Percentiles rank a stretch among this genome's conserved stretches.
phyloP scores from a whole-genome alignment of 2,888 invertebrate genomes.

The Dermolepida albohirtum region DNA sequence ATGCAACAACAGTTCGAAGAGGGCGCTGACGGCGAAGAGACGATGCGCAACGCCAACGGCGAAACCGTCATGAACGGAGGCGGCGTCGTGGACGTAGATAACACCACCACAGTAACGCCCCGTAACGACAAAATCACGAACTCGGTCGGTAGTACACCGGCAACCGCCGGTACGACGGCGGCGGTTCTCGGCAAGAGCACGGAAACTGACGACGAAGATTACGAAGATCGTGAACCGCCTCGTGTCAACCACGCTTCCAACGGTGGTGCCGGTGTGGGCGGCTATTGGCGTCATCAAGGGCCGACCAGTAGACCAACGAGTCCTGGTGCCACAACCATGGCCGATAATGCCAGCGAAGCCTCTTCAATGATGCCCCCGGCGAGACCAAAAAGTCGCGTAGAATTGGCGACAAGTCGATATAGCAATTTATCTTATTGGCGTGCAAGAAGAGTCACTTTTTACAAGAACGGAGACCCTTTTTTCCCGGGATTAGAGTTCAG shows the following conservation, averaged over 20 bases:
- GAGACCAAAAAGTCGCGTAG: constrained; percentile 67
- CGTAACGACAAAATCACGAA: constrained; percentile 59
- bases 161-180: constrained; percentile 53
- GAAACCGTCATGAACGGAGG: constrained; percentile 55
- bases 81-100: constrained; percentile 65
- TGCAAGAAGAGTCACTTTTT: constrained; percentile 88
- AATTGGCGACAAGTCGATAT: constrained; percentile 73
- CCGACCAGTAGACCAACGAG: constrained; percentile 68
- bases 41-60: constrained; percentile 50
- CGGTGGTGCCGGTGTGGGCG: constrained; percentile 61
- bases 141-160: constrained; percentile 51
- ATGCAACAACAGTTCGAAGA: constrained; percentile 61
- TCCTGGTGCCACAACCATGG: constrained; percentile 66
- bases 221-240: constrained; percentile 51
- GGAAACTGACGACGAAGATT: constrained; percentile 60
- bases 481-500: constrained; percentile 90
- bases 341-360: constrained; percentile 72
- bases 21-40: constrained; percentile 63
- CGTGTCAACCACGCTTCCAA: constrained; percentile 66
- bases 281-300: constrained; percentile 67
- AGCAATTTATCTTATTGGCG: constrained; percentile 89
- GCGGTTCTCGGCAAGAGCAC: constrained; percentile 54
- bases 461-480: constrained; percentile 93
- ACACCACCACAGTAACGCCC: constrained; percentile 66
- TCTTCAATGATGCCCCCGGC: constrained; percentile 71